Percentiles rank a stretch among this genome's conserved stretches.
Conservation (phyloP, 2,888 invertebrate species). For the Chrysomela aeneicollis region DNA sequence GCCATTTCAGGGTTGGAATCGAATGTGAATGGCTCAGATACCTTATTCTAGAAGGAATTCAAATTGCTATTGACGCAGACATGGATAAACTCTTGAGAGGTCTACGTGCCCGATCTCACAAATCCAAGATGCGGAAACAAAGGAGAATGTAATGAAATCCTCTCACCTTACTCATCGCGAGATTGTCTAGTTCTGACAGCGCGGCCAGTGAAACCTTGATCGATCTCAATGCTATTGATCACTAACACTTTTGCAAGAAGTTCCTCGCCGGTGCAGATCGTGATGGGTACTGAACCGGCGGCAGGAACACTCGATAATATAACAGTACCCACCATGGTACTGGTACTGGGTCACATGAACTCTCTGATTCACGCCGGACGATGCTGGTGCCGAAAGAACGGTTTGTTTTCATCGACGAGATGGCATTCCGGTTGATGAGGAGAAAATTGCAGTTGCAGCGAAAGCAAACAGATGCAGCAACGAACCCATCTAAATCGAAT, state of each 20-base stretch:
- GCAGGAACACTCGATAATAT: conserved; percentile 40
- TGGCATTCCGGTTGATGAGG: neutral
- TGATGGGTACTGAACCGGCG: conserved; percentile 35
- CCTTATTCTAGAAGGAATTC: too few species aligned
- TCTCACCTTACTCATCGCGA: conserved; percentile 42
- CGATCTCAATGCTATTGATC: conserved; percentile 29
- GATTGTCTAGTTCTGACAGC: conserved; percentile 5
- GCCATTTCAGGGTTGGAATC: too few species aligned
- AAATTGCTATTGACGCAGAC: too few species aligned
- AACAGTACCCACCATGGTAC: conserved; percentile 42
- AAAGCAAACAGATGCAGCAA: too few species aligned
- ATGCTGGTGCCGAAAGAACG: conserved; percentile 13
- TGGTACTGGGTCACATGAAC: conserved; percentile 42
- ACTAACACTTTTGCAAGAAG: conserved; percentile 24
- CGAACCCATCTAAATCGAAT: too few species aligned
- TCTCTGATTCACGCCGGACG: conserved; percentile 14
- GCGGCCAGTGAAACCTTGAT: conserved; percentile 26
- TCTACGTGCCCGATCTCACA: conserved; percentile 34
- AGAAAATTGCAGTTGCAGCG: too few species aligned
- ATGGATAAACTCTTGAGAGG: too few species aligned
- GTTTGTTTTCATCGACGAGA: conserved; percentile 11
- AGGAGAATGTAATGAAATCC: conserved; percentile 13
- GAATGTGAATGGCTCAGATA: too few species aligned
- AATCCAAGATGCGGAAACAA: conserved; percentile 18
- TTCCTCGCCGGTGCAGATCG: conserved; percentile 31